phyloP scores from a whole-genome alignment of 2,113 vertebrate species.

The Cynoglossus semilaevis region DNA sequence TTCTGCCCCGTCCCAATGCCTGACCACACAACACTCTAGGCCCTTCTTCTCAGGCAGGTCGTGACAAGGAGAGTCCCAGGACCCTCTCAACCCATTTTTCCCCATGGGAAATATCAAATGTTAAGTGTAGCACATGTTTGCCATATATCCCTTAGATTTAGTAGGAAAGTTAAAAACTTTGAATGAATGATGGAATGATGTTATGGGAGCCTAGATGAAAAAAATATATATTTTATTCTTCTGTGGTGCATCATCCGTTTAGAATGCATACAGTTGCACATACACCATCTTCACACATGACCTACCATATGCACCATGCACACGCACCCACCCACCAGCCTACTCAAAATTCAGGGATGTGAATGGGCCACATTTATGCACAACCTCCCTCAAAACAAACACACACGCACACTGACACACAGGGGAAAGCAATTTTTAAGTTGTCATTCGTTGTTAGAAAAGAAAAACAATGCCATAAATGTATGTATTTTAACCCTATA shows the following conservation, averaged over 20 bases:
- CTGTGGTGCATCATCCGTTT: constrained; percentile 45
- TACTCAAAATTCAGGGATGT: constrained; percentile 35
- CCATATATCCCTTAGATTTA: constrained; percentile 57
- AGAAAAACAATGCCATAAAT: constrained; percentile 29
- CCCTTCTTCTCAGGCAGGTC: constrained; percentile 60
- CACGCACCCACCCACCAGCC: constrained; percentile 1
- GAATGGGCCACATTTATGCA: constrained; percentile 62
- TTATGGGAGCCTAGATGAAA: constrained; percentile 39
- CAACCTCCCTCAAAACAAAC: constrained; percentile 5
- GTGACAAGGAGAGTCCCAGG: constrained; percentile 57
- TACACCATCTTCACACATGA: constrained; percentile 32
- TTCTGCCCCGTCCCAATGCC: constrained; percentile 22
- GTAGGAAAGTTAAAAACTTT: constrained; percentile 6
- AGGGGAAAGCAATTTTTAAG: constrained; percentile 25
- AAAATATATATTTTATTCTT: constrained; percentile 35
- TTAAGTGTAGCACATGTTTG: constrained; percentile 66
- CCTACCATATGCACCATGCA: constrained; percentile 23
- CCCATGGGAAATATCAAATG: constrained; percentile 74
- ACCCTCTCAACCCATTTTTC: constrained; percentile 68
- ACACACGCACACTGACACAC: neutral
- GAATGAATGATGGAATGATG: constrained; percentile 46
- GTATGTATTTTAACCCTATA: constrained; percentile 39
- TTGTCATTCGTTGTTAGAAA: constrained; percentile 43
- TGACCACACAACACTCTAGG: neutral
- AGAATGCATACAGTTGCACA: constrained; percentile 33